Base-by-base conservation (phyloP, 2,113 vertebrate species). In the Pimephales promelas region DNA sequence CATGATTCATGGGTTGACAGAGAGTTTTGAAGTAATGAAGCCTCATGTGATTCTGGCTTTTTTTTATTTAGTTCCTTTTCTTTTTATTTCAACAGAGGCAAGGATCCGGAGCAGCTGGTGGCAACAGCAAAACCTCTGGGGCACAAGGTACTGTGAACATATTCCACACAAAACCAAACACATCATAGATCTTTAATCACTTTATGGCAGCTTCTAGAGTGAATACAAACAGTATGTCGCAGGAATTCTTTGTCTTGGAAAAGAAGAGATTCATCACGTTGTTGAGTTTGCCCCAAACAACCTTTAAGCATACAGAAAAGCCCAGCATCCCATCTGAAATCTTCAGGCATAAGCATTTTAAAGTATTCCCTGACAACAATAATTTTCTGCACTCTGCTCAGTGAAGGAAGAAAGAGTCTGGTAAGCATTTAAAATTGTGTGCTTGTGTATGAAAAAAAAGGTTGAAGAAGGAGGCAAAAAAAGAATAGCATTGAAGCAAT, bases 41-140 rank as follows among this genome's bases (percentile, higher is more conserved):
- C 2, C 40, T 10, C 40, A 40, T 8, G 2, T 9, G 40, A 40
- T 40, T 40, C 40, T 40, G 40, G 45, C 45, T 47, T 47, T 47
- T n/a, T 40, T 47, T 18, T 9, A 47, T 49, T 28, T 10, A 73
- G 1, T 36, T 77, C 16, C 64, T 70, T 22, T 47, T 40, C 40
- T 77, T 64, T 87, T 64, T 57, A 52, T 57, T 62, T 83, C 54
- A 71, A 72, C 92, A 98, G 97, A 96, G 96, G 95, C 96, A 97
- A 96, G 94, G 94, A 91, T 91, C 96, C 16, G 96, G 94, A 86
- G 94, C 96, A 88, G 88, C 96, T 89, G 95, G 95, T 78, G 96
- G 94, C 77, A 97, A 96, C 94, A 96, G 95, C 90, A 97, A 98
- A 93, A 93, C 95, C 10, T 89, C 97, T 89, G 96, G 93, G 73